Evolutionary conservation across 2,113 vertebrate species (phyloP).

Genomic region (Corythornis vintsioides): DNA sequence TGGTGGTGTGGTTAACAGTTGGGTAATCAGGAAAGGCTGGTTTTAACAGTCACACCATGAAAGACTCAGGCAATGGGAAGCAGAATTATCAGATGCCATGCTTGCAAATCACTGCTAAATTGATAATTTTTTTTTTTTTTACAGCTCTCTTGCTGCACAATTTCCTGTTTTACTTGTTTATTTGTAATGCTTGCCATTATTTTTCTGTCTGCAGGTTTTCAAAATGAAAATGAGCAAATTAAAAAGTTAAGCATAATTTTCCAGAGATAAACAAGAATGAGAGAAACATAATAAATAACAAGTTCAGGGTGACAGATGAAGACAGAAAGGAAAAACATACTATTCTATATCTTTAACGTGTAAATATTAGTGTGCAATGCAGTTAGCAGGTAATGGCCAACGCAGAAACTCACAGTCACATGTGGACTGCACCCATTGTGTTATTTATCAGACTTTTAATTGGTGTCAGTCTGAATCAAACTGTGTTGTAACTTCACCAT

Average conservation of each 20-base stretch:
- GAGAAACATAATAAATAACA: background rate
- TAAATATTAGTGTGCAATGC: background rate
- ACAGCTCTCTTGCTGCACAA: background rate
- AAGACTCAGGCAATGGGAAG: background rate
- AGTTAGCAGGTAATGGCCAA: background rate
- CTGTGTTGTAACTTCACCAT: background rate
- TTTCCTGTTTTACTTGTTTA: background rate
- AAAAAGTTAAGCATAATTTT: background rate
- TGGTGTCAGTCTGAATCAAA: background rate
- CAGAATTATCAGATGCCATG: constrained; percentile 3
- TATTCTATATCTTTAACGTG: background rate
- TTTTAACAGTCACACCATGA: background rate
- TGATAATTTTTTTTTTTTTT: constrained; percentile 46
- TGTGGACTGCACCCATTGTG: background rate
- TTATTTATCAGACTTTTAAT: background rate
- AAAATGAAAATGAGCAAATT: constrained; percentile 14
- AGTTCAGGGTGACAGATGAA: background rate
- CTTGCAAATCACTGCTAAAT: constrained; percentile 32
- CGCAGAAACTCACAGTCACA: background rate
- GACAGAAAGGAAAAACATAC: background rate
- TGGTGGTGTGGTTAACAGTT: background rate
- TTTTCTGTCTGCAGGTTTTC: background rate
- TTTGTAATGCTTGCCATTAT: background rate
- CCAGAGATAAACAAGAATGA: constrained; percentile 10
- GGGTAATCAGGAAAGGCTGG: background rate